Conservation (phyloP, 2,888 invertebrate species). For the Rhopalosiphum nymphaeae region DNA sequence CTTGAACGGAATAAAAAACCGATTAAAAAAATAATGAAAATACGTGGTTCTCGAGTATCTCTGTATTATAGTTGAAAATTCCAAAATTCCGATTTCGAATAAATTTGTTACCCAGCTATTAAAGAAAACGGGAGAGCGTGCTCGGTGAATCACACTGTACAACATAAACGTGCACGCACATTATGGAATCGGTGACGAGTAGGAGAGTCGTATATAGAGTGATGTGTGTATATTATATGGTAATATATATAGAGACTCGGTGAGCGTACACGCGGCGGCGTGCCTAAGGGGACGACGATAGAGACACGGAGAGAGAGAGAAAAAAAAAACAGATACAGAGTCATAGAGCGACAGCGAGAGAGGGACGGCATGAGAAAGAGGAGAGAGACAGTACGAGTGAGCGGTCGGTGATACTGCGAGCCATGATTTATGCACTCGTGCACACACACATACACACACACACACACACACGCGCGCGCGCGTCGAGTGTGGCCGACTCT, state of each 20-base stretch:
- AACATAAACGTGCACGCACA: background rate
- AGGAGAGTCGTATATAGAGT: background rate
- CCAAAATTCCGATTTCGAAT: background rate
- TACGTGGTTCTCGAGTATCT: background rate
- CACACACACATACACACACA: conserved; percentile 34
- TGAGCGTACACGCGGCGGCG: background rate
- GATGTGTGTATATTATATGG: background rate
- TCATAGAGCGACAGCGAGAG: conserved; percentile 9
- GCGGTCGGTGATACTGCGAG: conserved; percentile 29
- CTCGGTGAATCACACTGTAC: background rate
- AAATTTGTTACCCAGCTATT: background rate
- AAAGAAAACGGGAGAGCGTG: background rate
- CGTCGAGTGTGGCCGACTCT: conserved; percentile 44
- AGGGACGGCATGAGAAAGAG: background rate
- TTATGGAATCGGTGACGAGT: background rate
- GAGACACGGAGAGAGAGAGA: background rate
- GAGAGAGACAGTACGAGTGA: conserved; percentile 19
- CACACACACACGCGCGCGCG: background rate
- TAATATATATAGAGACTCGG: background rate
- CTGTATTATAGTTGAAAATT: background rate
- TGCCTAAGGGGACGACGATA: conserved; percentile 18
- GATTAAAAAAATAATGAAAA: background rate
- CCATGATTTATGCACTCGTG: conserved; percentile 50
- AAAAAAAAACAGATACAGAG: background rate
- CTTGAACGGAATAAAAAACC: background rate